Base-by-base conservation (phyloP, 2,113 vertebrate species). In the Maccullochella peelii region DNA sequence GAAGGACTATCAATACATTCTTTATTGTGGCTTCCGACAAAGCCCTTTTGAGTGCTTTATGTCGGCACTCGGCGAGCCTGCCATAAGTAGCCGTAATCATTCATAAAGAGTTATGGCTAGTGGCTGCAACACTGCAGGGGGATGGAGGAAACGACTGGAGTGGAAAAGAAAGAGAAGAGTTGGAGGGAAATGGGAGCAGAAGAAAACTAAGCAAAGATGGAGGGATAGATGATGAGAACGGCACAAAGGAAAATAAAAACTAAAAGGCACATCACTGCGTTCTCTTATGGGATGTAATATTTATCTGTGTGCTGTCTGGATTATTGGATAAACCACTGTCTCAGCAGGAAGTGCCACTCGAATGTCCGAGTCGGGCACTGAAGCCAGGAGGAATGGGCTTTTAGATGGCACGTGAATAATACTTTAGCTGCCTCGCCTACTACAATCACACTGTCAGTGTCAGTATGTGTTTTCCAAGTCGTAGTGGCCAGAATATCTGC, bases 71-170 rank as follows among this genome's bases (percentile, higher is more conserved):
- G 23, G 80, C 44, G 16, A 85, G 82, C 63, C 72, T 68, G 78
- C 89, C 85, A 80, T 92, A 86, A 92, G 90, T 87, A 90, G 85
- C 80, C 62, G 42, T 89, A 87, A 89, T 90, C 83, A 91, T 82
- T 92, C 83, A 90, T 82, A 84, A 86, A 91, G 86, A 92, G 72
- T 88, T 88, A 92, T 85, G 68, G 85, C 72, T 76, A 33, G 70
- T 79, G 61, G 55, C 80, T 73, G 75, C 62, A 80, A 20, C 6
- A 10, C 55, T 80, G 69, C 52, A 75, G 86, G 73, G 58, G 74
- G 38, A 62, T 21, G n/a, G 71, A 38, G 58, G 36, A 70, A 80
- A 73, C 52, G 38, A 61, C 3, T 18, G 66, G 61, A 58, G 54
- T 82, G 77, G 44, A 70, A 68, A 72, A 78, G 15, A 71, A 59